Evolutionary conservation across 2,888 invertebrate genomes (phyloP).

Genomic region (Pseudolycoriella hygida): DNA sequence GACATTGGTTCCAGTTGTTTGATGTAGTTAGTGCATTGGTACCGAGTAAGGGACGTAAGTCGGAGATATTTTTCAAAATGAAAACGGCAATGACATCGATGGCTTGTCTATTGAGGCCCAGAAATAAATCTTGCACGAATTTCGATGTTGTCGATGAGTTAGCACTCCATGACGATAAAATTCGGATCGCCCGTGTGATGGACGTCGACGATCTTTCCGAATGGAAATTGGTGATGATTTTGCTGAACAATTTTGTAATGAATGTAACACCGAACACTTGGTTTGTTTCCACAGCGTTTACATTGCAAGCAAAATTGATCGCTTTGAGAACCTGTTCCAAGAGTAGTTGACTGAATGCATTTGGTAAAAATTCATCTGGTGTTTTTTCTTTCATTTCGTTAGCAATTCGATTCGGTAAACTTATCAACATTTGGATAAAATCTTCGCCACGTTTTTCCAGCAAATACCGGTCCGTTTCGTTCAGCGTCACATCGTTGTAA

Average conservation of each 20-base stretch:
- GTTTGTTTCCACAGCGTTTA: constrained; percentile 15
- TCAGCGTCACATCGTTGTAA: constrained; percentile 11
- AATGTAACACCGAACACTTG: constrained; percentile 23
- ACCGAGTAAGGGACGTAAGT: constrained; percentile 23
- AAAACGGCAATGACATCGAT: constrained; percentile 38
- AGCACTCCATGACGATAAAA: constrained; percentile 36
- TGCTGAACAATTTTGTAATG: constrained; percentile 39
- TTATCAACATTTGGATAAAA: constrained; percentile 41
- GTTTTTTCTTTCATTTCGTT: constrained; percentile 41
- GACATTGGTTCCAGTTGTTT: constrained; percentile 46
- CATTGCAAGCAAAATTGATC: constrained; percentile 38
- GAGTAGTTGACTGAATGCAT: constrained; percentile 38
- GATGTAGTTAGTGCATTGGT: constrained; percentile 30
- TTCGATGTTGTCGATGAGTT: constrained; percentile 18
- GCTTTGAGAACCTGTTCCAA: constrained; percentile 40
- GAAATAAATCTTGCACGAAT: constrained; percentile 34
- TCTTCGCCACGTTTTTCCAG: constrained; percentile 27
- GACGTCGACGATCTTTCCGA: constrained; percentile 29
- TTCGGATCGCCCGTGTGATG: constrained; percentile 33
- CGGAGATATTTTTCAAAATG: constrained; percentile 34
- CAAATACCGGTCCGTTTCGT: constrained; percentile 9
- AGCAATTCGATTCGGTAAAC: constrained; percentile 51
- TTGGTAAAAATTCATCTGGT: constrained; percentile 37
- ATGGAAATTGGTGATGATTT: constrained; percentile 39
- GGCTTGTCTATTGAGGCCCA: constrained; percentile 36